Conservation (phyloP, 2,113 vertebrate genomes). For the Isurus oxyrinchus region DNA sequence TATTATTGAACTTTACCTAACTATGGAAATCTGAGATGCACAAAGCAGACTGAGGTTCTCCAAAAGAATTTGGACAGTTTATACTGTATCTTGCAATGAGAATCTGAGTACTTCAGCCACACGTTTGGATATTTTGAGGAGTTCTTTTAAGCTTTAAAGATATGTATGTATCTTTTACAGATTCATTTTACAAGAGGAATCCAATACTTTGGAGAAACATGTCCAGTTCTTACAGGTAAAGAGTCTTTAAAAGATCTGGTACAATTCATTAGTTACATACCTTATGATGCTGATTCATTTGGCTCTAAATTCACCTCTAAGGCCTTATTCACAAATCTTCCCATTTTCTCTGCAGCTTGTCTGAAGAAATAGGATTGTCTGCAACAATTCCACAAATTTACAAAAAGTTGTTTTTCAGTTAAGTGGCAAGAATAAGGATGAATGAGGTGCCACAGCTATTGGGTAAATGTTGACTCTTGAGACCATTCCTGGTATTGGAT, state of each 20-base stretch:
- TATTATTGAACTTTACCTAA: background rate
- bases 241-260: background rate
- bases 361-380: background rate
- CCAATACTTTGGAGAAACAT: conserved; percentile 50
- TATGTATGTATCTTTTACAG: conserved; percentile 47
- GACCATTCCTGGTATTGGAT: background rate
- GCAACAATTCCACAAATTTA: background rate
- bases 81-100: background rate
- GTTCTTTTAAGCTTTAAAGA: background rate
- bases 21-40: background rate
- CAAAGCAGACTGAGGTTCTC: background rate
- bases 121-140: background rate
- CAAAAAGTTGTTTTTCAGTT: background rate
- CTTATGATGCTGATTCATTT: background rate
- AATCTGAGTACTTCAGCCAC: background rate
- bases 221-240: conserved; percentile 62
- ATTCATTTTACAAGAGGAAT: conserved; percentile 59
- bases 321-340: background rate
- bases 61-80: background rate
- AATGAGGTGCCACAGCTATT: background rate
- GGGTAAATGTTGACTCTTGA: background rate
- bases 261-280: background rate
- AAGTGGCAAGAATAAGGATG: background rate
- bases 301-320: background rate
- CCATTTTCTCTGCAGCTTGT: background rate